phyloP scores from a whole-genome alignment of 2,113 vertebrate genomes.

The Mustelus asterias region DNA sequence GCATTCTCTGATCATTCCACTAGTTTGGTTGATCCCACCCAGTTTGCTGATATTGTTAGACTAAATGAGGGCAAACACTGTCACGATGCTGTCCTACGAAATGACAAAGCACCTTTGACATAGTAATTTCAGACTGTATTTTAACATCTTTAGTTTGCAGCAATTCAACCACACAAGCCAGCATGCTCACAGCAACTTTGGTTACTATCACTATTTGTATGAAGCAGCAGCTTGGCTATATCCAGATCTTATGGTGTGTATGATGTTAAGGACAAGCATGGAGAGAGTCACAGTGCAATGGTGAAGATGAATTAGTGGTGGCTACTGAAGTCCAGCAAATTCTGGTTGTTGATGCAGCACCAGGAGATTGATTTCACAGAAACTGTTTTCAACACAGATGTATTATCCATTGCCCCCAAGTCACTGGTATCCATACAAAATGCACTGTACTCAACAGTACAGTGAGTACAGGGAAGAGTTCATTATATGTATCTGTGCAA shows the following conservation, averaged over 20 bases:
- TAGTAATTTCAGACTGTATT: not conserved
- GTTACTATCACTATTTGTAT: not conserved
- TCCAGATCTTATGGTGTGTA: not conserved
- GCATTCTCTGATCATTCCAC: too few species aligned
- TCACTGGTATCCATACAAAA: not conserved
- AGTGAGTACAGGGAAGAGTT: not conserved
- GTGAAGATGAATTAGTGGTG: not conserved
- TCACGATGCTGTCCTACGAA: not conserved
- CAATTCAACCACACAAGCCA: not conserved
- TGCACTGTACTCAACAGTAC: not conserved
- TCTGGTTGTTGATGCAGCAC: not conserved
- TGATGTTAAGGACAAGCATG: not conserved
- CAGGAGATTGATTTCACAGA: not conserved
- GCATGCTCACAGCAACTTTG: not conserved
- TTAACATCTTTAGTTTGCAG: not conserved
- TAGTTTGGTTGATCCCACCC: too few species aligned
- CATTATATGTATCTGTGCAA: too few species aligned
- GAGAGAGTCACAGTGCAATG: not conserved
- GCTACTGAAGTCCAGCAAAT: not conserved
- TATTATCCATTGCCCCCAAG: too few species aligned
- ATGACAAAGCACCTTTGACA: not conserved
- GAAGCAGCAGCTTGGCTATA: not conserved
- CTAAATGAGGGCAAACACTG: not conserved
- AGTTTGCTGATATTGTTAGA: not conserved
- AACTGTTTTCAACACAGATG: not conserved